Percentiles rank a stretch among this genome's conserved stretches.
These are phyloP conservation scores for Amblyjoppa proteus DNA, from an alignment of 2,888 invertebrate genomes.

Conservation along the genomic window DNA sequence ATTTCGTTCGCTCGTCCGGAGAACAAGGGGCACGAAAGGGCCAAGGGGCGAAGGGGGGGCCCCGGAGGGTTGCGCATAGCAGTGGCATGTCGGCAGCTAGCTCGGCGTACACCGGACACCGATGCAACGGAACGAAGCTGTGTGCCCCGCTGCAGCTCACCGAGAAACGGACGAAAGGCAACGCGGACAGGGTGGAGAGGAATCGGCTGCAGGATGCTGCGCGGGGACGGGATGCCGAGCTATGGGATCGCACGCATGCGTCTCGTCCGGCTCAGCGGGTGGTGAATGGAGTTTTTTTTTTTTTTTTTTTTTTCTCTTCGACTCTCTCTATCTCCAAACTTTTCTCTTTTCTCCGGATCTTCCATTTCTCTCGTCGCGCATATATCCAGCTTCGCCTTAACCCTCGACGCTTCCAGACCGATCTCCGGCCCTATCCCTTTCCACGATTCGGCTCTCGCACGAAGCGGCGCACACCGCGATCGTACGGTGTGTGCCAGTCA, in stretches of 20 bases:
- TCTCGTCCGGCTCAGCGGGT: constrained; percentile 82
- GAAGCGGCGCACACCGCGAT: constrained; percentile 59
- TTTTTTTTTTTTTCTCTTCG: constrained; percentile 65
- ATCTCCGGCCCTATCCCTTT: constrained; percentile 62
- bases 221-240: constrained; percentile 75
- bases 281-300: constrained; percentile 75
- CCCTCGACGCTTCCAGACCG: constrained; percentile 60
- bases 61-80: constrained; percentile 16
- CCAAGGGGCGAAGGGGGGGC: constrained; percentile 36
- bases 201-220: constrained; percentile 56
- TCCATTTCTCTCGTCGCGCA: constrained; percentile 54
- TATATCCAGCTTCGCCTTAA: constrained; percentile 39
- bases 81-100: constrained; percentile 27
- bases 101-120: neutral
- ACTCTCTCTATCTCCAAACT: constrained; percentile 56
- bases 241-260: constrained; percentile 81
- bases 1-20: constrained; percentile 71
- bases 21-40: constrained; percentile 59
- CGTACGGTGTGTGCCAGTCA: constrained; percentile 76
- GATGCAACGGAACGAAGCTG: constrained; percentile 30
- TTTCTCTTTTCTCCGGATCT: constrained; percentile 61
- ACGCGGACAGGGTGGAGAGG: constrained; percentile 66
- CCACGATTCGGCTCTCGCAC: constrained; percentile 59
- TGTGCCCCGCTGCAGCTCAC: constrained; percentile 45
- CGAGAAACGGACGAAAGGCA: constrained; percentile 58